These are phyloP conservation scores for Xylota sylvarum DNA, from an alignment of 2,888 invertebrate species.

Conservation along the genomic window DNA sequence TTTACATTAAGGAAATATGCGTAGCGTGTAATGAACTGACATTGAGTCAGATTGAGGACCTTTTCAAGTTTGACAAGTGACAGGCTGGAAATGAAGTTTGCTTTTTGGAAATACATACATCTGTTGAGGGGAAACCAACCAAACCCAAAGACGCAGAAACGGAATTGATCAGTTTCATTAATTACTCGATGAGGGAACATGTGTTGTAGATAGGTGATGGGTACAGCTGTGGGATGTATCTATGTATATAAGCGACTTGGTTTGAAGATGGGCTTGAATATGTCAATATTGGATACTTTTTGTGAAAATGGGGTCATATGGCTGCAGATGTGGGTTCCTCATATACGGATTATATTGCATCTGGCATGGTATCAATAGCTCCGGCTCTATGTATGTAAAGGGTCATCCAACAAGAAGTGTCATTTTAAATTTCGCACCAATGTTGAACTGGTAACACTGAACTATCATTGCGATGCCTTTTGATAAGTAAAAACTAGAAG, in stretches of 20 bases:
- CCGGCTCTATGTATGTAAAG: too few relatives aligned
- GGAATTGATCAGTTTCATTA: constrained; percentile 51
- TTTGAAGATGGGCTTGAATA: constrained; percentile 14
- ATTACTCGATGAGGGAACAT: constrained; percentile 39
- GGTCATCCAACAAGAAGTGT: too few relatives aligned
- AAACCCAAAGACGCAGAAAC: neutral
- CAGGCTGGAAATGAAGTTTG: constrained; percentile 34
- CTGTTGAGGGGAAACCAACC: neutral
- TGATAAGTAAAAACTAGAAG: too few relatives aligned
- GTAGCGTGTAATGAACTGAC: constrained; percentile 61
- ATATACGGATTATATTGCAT: too few relatives aligned
- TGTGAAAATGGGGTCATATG: too few relatives aligned
- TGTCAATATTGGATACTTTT: neutral
- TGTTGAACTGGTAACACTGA: too few relatives aligned
- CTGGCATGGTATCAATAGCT: too few relatives aligned
- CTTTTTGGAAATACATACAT: neutral
- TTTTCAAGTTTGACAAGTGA: constrained; percentile 59
- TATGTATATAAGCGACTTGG: too few relatives aligned
- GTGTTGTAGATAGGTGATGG: constrained; percentile 24
- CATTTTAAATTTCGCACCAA: too few relatives aligned
- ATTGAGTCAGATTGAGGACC: constrained; percentile 57
- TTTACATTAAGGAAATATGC: constrained; percentile 51
- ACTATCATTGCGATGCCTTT: too few relatives aligned
- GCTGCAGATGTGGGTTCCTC: too few relatives aligned
- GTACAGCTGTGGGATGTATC: too few relatives aligned